These are phyloP conservation scores for Semotilus atromaculatus DNA, from an alignment of 2,797 vertebrate genomes.

Conservation along the genomic window DNA sequence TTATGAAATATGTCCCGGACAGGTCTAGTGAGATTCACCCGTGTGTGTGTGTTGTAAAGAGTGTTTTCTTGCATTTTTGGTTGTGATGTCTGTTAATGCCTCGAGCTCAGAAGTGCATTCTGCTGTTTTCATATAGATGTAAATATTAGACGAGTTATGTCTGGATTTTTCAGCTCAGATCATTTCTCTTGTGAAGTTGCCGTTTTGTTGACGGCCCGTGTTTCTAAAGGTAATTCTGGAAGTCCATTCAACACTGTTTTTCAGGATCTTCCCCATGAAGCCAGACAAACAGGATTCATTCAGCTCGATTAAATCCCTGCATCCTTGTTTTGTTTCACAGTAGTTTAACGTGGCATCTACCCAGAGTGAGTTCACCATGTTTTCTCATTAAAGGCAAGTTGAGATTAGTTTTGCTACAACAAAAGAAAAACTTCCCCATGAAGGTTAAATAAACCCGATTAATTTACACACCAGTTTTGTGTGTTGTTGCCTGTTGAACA, in stretches of 20 bases:
- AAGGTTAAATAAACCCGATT: not conserved
- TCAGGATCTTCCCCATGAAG: not conserved
- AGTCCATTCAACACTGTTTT: not conserved
- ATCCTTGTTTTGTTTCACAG: not conserved
- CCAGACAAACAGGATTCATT: not conserved
- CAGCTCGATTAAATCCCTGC: not conserved
- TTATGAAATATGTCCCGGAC: not conserved
- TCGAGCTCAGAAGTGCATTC: not conserved
- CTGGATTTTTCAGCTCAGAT: not conserved
- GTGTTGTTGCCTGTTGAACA: not conserved
- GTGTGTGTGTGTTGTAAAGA: not conserved
- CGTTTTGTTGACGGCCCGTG: not conserved
- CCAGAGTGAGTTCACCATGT: not conserved
- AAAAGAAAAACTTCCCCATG: too few relatives aligned
- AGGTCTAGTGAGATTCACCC: not conserved
- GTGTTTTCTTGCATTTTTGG: not conserved
- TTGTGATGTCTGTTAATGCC: not conserved
- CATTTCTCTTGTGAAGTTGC: not conserved
- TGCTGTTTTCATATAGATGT: slow-evolving; percentile 13
- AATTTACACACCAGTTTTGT: not conserved
- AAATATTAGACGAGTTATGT: not conserved
- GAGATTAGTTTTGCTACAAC: too few relatives aligned
- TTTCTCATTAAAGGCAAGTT: not conserved
- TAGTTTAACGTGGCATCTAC: not conserved
- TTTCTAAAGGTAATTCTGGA: not conserved